Conservation (phyloP, 2,113 vertebrate genomes). For the Chaenocephalus aceratus region DNA sequence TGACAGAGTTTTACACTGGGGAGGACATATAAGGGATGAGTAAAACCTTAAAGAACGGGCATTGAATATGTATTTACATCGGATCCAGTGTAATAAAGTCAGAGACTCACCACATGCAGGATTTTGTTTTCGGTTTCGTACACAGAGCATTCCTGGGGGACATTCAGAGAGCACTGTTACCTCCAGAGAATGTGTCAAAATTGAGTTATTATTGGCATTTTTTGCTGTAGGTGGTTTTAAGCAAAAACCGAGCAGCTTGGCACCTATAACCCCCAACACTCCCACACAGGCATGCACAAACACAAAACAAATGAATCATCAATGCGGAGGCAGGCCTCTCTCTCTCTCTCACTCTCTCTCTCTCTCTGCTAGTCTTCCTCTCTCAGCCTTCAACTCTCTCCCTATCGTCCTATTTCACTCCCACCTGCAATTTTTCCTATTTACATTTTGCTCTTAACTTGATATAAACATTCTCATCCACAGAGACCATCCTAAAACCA, state of each 20-base stretch:
- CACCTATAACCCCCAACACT: slow-evolving; percentile 77
- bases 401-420: slow-evolving; percentile 48
- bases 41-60: not conserved
- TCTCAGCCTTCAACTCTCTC: slow-evolving; percentile 43
- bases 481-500: slow-evolving; percentile 20
- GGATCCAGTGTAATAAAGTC: slow-evolving; percentile 13
- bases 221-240: slow-evolving; percentile 78
- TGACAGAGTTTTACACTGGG: slow-evolving; percentile 94
- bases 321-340: slow-evolving; percentile 73
- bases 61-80: not conserved
- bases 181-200: slow-evolving; percentile 76
- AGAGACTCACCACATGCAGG: slow-evolving; percentile 79
- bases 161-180: slow-evolving; percentile 68
- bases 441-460: slow-evolving; percentile 42
- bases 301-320: slow-evolving; percentile 82
- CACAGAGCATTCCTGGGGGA: slow-evolving; percentile 80
- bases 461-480: slow-evolving; percentile 36
- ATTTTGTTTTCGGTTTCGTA: slow-evolving; percentile 84
- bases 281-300: slow-evolving; percentile 78
- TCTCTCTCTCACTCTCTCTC: slow-evolving; percentile 53
- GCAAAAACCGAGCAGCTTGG: slow-evolving; percentile 77
- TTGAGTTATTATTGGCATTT: slow-evolving; percentile 77
- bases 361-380: slow-evolving; percentile 53
- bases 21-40: slow-evolving; percentile 28
- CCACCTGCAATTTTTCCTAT: slow-evolving; percentile 49